phyloP scores from a whole-genome alignment of 2,888 invertebrate genomes.

The Heteromyza rotundicornis region DNA sequence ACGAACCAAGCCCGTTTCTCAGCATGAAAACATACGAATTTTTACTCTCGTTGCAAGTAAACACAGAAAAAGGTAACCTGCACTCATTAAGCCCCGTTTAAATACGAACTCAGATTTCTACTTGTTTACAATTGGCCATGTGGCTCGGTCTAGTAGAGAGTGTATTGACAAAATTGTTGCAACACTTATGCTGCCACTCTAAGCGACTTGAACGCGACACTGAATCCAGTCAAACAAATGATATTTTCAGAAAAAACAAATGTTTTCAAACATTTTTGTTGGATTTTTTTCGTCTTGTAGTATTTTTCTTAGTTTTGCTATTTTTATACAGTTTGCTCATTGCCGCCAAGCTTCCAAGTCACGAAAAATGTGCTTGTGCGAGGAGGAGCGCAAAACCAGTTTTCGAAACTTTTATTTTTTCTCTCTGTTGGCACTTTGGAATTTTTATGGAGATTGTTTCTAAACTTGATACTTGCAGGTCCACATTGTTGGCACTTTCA shows the following conservation, averaged over 20 bases:
- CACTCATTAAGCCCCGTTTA: background rate
- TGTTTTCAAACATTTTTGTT: slow-evolving; percentile 16
- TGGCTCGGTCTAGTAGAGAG: too few relatives aligned
- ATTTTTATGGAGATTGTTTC: slow-evolving; percentile 21
- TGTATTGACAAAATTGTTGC: too few relatives aligned
- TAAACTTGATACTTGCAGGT: slow-evolving; percentile 9
- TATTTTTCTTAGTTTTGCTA: slow-evolving; percentile 16
- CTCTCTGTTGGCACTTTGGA: slow-evolving; percentile 9
- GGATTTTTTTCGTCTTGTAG: slow-evolving; percentile 1
- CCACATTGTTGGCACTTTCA: background rate
- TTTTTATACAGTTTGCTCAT: slow-evolving; percentile 20
- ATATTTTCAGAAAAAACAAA: too few relatives aligned
- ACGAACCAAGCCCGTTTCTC: background rate
- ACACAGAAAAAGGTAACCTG: background rate
- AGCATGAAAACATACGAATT: background rate
- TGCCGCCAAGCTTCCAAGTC: slow-evolving; percentile 10
- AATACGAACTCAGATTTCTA: too few relatives aligned
- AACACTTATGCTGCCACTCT: too few relatives aligned
- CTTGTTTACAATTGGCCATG: too few relatives aligned
- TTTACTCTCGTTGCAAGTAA: background rate
- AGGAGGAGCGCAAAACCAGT: slow-evolving; percentile 17
- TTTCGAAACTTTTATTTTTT: slow-evolving; percentile 11
- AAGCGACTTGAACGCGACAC: background rate
- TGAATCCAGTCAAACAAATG: slow-evolving; percentile 1
- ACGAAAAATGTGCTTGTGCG: too few relatives aligned